Evolutionary conservation across 2,113 vertebrate genomes (phyloP), one percentile per base, ranked within the genome.

Genomic region (Semicossyphus pulcher): DNA sequence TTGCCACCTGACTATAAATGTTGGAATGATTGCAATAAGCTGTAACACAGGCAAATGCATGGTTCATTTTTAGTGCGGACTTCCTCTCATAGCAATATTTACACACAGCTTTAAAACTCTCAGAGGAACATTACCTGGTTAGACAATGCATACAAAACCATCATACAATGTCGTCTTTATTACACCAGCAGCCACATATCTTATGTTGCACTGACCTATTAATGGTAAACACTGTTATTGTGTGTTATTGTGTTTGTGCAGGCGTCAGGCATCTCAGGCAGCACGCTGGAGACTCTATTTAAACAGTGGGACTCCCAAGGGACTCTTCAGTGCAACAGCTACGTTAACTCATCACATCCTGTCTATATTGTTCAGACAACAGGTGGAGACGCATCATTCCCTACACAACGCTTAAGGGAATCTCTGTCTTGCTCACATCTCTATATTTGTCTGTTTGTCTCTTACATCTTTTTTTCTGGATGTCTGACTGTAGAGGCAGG

Each of bases 361-460:
- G 90, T 95, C 0, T 93, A 95, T 53, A 8, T 96, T 7, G 88
- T 97, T 83, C 90, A 92, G 86, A 88, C 91, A 70, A 92, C 87
- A 0, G 95, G 97, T 98, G 91, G 92, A 94, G 14, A 42, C 39
- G 54, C 10, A 14, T 31, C 62, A 47, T 16, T 44, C n/a, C n/a
- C n/a, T n/a, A n/a, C 18, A 41, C 16, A 20, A 36, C 41, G 57
- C 18, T 63, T 41, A 58, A 21, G 76, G 51, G 29, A 3, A 7
- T 2, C 29, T 23, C 12, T 58, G 23, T 59, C 20, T 57, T 5
- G 5, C 37, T 29, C 21, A 20, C 37, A 12, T 45, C 21, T 18
- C 15, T 57, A 1, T n/a, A n/a, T 14, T 10, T 34, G 39, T 37
- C 56, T 18, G 15, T 44, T 10, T 53, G 10, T 45, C 15, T 52